Conservation (phyloP, 2,797 vertebrate genomes). For the Nannoperca australis region DNA sequence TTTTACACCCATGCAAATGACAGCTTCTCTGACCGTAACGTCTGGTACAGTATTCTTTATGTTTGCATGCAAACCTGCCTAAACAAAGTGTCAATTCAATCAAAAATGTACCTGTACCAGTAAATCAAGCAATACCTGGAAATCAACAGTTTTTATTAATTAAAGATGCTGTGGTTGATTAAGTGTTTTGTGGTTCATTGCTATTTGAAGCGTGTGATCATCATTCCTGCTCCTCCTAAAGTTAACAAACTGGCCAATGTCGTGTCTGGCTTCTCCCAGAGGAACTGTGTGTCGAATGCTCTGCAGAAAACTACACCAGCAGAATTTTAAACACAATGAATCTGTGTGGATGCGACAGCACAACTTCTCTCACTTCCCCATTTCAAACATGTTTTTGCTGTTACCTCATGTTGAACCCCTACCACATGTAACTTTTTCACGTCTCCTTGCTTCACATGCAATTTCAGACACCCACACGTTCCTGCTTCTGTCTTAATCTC, state of each 20-base stretch:
- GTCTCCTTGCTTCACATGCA: too few relatives aligned
- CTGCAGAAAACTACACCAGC: too few relatives aligned
- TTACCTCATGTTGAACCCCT: too few relatives aligned
- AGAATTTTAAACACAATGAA: too few relatives aligned
- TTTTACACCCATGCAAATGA: conserved; percentile 68
- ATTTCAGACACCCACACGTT: too few relatives aligned
- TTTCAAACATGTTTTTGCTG: too few relatives aligned
- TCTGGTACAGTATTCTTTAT: conserved; percentile 23
- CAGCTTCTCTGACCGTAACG: accelerated
- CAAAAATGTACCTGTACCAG: background rate
- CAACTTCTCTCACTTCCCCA: too few relatives aligned
- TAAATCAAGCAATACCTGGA: background rate
- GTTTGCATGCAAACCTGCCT: background rate
- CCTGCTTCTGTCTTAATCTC: too few relatives aligned
- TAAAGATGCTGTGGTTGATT: background rate
- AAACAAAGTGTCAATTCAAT: background rate
- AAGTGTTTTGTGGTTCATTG: conserved; percentile 64
- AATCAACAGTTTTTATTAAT: background rate
- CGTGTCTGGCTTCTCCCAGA: conserved; percentile 74
- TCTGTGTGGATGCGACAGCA: too few relatives aligned
- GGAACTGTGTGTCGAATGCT: conserved; percentile 5
- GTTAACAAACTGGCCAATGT: conserved; percentile 24
- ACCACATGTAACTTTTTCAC: background rate
- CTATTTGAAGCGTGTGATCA: conserved; percentile 72
- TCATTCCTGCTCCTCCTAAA: conserved; percentile 59